Evolutionary conservation across 2,888 invertebrate genomes (phyloP).

Genomic region (Griposia aprilina): DNA sequence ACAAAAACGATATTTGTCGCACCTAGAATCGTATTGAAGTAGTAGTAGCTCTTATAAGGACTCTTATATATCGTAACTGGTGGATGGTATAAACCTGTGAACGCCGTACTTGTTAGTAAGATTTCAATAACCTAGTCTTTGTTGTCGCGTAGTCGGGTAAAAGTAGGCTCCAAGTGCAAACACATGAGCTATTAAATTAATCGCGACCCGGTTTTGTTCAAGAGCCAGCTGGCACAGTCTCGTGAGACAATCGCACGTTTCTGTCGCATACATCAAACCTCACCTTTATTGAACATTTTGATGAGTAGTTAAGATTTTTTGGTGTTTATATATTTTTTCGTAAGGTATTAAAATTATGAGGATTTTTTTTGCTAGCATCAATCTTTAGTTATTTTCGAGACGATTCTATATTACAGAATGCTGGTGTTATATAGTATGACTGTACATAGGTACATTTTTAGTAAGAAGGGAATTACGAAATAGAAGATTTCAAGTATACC

Average conservation of each 20-base stretch:
- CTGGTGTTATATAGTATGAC: background rate
- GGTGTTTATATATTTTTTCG: conserved; percentile 16
- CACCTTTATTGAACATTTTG: conserved; percentile 38
- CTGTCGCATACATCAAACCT: conserved; percentile 40
- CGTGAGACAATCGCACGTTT: conserved; percentile 24
- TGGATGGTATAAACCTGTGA: background rate
- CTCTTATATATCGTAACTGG: background rate
- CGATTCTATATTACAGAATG: background rate
- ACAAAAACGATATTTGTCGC: background rate
- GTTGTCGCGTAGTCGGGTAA: background rate
- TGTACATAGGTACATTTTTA: background rate
- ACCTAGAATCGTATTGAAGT: background rate
- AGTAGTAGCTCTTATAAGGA: background rate
- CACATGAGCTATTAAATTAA: conserved; percentile 18
- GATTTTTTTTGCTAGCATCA: background rate
- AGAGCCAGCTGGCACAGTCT: conserved; percentile 12
- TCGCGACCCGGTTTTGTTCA: background rate
- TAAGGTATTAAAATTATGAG: background rate
- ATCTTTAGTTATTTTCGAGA: conserved; percentile 14
- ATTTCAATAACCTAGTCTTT: background rate
- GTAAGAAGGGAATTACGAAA: background rate
- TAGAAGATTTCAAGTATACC: background rate
- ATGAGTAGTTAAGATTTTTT: conserved; percentile 21
- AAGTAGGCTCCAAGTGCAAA: background rate
- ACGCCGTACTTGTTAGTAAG: no score